Base-by-base conservation (phyloP, 2,888 invertebrate genomes). In the Falcaria lacertinaria region DNA sequence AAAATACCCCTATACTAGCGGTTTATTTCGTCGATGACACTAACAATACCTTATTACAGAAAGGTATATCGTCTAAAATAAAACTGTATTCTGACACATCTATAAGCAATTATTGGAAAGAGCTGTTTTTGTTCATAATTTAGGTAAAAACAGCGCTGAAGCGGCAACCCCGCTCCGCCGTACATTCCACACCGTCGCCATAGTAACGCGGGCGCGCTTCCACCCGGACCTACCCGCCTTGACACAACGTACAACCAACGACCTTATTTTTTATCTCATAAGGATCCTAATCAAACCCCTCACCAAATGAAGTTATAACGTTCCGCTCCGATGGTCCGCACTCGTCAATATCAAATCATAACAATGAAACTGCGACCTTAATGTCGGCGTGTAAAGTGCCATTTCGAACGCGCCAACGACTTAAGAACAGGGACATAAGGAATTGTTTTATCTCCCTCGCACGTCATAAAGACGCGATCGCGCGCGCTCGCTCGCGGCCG, bases 351-450 rank as follows among this genome's bases (percentile, higher is more conserved):
- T 64, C 74, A 73, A 75, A 75, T 80, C 72, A 80, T 75, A 77
- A 82, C 85, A 83, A 82, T 80, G 79, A 80, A 88, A 87, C 74
- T 83, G 81, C 87, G 76, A 86, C 88, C 86, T 80, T 89, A 89
- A 86, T 71, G 67, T 81, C 61, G 67, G 64, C 60, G 34, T 50
- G 73, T 82, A 87, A 84, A 84, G 86, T 80, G 80, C 80, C 76
- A 74, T 86, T 86, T 80, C 65, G 72, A 75, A 72, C 73, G 78
- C 69, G 74, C 73, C 65, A 80, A 81, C 74, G 78, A 75, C 82
- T 83, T 82, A 86, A 85, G 87, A 86, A 88, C 80, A 84, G 87
- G 80, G 79, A 85, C 87, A 80, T 87, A 87, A 88, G 86, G 87
- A 87, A 87, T 82, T 82, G 80, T 80, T 85, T 80, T 85, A 85